A percentile compares a stretch with the other conserved stretches of the same genome.
Conservation (phyloP, 2,797 vertebrate species). For the Centropyge bicolor region DNA sequence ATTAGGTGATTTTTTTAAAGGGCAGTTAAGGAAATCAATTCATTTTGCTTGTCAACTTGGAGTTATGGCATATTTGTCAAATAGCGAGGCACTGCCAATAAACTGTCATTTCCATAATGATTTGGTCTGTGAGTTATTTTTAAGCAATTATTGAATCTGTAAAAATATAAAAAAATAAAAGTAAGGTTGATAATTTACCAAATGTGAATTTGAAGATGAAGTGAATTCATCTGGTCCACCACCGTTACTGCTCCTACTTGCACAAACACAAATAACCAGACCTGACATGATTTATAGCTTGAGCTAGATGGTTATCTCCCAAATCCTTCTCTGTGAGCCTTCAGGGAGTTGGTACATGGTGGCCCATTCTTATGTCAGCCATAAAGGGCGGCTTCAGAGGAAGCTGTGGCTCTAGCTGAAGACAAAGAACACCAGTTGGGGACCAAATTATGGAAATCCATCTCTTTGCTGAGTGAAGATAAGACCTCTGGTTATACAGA, state of each 20-base stretch:
- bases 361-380: conserved; percentile 60
- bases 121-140: neutral
- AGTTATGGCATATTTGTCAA: neutral
- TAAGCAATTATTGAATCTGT: neutral
- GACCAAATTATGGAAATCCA: conserved; percentile 65
- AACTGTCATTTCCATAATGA: neutral
- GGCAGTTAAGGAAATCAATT: neutral
- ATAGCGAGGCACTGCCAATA: neutral
- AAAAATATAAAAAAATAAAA: neutral
- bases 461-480: conserved; percentile 38
- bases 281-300: conserved; percentile 63
- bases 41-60: neutral
- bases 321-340: conserved; percentile 64
- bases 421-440: conserved; percentile 38
- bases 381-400: conserved; percentile 56
- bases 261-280: conserved; percentile 62
- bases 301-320: conserved; percentile 63
- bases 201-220: no score
- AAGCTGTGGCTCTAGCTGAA: conserved; percentile 32
- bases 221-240: conserved; percentile 21
- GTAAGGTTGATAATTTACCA: neutral
- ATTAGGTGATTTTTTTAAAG: neutral
- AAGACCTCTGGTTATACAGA: conserved; percentile 32
- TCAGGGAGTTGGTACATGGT: conserved; percentile 50
- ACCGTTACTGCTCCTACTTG: conserved; percentile 44